These are phyloP conservation scores for Tachystola acroxantha DNA, from an alignment of 2,888 invertebrate genomes.

Conservation along the genomic window DNA sequence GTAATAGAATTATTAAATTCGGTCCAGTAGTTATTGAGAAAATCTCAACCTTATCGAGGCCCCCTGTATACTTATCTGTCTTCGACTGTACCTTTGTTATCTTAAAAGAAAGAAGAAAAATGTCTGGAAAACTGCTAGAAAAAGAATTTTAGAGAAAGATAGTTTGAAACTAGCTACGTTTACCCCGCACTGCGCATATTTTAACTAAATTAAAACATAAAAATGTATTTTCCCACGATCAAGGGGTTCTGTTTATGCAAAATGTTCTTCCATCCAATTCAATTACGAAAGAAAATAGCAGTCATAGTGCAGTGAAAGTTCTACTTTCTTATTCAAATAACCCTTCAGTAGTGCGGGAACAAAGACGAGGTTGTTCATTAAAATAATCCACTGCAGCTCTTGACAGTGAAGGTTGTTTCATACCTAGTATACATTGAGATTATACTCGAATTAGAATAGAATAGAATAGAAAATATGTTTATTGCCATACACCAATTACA, in stretches of 20 bases:
- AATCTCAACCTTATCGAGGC: too few relatives aligned
- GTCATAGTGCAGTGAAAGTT: slow-evolving; percentile 45
- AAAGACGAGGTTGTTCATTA: slow-evolving; percentile 62
- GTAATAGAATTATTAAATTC: too few relatives aligned
- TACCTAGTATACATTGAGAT: too few relatives aligned
- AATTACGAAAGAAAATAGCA: slow-evolving; percentile 64
- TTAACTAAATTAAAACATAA: slow-evolving; percentile 10
- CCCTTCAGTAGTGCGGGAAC: slow-evolving; percentile 49
- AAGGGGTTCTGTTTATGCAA: slow-evolving; percentile 32
- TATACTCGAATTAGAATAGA: too few relatives aligned
- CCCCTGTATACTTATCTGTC: too few relatives aligned
- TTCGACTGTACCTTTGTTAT: too few relatives aligned
- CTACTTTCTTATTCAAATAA: slow-evolving; percentile 69
- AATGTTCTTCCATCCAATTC: slow-evolving; percentile 57
- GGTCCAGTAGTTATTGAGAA: too few relatives aligned
- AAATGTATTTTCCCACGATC: slow-evolving; percentile 14
- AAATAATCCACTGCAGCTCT: slow-evolving; percentile 51
- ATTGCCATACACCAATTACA: too few relatives aligned
- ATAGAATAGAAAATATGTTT: too few relatives aligned
- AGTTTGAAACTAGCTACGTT: neutral
- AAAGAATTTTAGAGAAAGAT: neutral
- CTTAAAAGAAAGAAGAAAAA: too few relatives aligned
- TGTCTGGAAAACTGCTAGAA: neutral
- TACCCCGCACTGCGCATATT: slow-evolving; percentile 2
- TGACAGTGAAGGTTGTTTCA: slow-evolving; percentile 22